Conservation (phyloP, 2,888 invertebrate genomes). For the Strigamia transsilvanica region DNA sequence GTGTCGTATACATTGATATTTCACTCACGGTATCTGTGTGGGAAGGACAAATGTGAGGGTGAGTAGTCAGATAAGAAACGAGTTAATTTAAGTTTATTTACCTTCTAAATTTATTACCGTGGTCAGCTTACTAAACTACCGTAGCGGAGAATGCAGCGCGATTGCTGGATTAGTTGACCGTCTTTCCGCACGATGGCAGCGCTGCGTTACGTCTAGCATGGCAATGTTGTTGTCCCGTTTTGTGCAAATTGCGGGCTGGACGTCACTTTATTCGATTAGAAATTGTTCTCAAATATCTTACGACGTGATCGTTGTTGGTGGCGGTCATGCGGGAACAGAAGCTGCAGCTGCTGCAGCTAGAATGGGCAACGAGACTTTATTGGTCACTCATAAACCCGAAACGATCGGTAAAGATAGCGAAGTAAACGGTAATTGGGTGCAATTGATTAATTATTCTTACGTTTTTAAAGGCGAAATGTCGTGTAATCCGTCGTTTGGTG, state of each 20-base stretch:
- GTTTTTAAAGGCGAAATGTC: conserved; percentile 82
- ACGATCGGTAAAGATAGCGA: conserved; percentile 73
- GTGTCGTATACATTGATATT: background rate
- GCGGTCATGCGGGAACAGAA: conserved; percentile 91
- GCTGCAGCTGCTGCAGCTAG: conserved; percentile 83
- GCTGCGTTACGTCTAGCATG: background rate
- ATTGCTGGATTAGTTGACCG: background rate
- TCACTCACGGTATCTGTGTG: background rate
- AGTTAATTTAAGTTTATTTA: background rate
- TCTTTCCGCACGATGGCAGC: background rate
- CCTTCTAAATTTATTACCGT: background rate
- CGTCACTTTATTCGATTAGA: background rate
- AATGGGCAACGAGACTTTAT: conserved; percentile 80
- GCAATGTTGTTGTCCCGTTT: background rate
- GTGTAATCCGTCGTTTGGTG: conserved; percentile 92
- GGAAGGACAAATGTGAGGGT: background rate
- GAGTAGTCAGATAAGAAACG: background rate
- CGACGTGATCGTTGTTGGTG: conserved; percentile 86
- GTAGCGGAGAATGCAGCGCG: background rate
- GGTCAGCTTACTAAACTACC: background rate
- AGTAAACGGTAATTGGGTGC: background rate
- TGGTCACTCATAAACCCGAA: conserved; percentile 83
- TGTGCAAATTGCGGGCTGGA: too few species aligned
- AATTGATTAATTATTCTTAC: too few species aligned
- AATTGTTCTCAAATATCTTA: conserved; percentile 50